Evolutionary conservation across 2,797 vertebrate genomes (phyloP), one percentile per base, ranked within the genome.

Genomic region (Notolepis coatsorum): DNA sequence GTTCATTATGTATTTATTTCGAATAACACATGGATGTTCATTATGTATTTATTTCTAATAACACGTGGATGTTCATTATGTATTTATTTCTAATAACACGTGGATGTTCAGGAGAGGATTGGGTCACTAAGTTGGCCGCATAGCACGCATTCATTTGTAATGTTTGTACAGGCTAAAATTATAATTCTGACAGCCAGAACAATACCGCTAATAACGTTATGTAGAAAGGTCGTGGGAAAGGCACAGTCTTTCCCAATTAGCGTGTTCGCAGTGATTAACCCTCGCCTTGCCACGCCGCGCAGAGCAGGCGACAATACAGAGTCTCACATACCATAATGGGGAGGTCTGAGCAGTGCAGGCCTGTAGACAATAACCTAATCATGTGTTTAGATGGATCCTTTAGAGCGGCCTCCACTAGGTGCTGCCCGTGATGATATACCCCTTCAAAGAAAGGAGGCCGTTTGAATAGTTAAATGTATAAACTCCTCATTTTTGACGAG

Each of bases 131-230:
- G 65, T 81, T 67, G 0, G 21, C 56, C 47, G n/a, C n/a, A 74
- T 55, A 63, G 18, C 63, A 70, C 45, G 48, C 28, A 0, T 62
- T 73, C 77, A 80, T 75, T 54, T 75, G 70, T 67, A 50, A 39
- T 87, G 88, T 91, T 92, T 84, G 82, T 82, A 90, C 92, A 86
- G 87, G 90, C 73, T 80, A 86, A n/a, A 65, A 28, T 69, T 75
- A 78, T 85, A 81, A 75, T 61, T 65, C 66, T 45, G 65, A 80
- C 48, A 24, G 13, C 49, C 35, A 56, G 73, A 88, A 75, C 23
- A 12, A 86, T 65, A 48, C 33, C 0, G 73, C 81, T 85, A 81
- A 88, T 87, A 81, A 83, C 12, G 45, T 84, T n/a, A 79, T 53
- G 48, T 53, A 49, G 28, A 49, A 2, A 2, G 84, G 89, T 88